Percentiles rank a stretch among this genome's conserved stretches.
These are phyloP conservation scores for Matsumurasca onukii DNA, from an alignment of 1,140 invertebrate genomes.

Conservation along the genomic window DNA sequence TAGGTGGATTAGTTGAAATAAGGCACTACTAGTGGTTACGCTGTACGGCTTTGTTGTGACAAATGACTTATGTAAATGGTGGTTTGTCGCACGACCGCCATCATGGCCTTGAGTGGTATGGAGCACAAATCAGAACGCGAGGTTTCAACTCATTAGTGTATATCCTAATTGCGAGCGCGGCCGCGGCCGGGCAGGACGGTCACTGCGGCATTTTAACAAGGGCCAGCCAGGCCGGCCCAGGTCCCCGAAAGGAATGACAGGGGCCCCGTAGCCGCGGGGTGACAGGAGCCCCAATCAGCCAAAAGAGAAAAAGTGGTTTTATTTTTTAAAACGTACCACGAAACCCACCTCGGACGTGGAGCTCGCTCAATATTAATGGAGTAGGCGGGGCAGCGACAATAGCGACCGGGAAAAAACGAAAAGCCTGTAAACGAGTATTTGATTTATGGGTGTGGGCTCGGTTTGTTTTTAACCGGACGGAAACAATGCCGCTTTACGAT, in stretches of 20 bases:
- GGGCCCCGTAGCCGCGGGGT: slow-evolving; percentile 6
- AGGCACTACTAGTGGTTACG: too few relatives aligned
- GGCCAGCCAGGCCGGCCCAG: neutral
- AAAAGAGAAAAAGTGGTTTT: slow-evolving; percentile 29
- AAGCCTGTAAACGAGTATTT: slow-evolving; percentile 25
- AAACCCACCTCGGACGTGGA: neutral
- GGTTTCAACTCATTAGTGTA: too few relatives aligned
- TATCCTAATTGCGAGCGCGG: too few relatives aligned
- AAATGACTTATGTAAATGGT: too few relatives aligned
- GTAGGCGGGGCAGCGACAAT: slow-evolving; percentile 9
- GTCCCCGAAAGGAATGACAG: slow-evolving; percentile 4
- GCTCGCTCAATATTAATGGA: slow-evolving; percentile 27
- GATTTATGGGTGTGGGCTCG: slow-evolving; percentile 17
- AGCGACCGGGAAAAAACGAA: slow-evolving; percentile 1
- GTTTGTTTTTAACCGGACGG: slow-evolving; percentile 15
- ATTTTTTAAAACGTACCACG: slow-evolving; percentile 26
- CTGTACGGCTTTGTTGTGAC: too few relatives aligned
- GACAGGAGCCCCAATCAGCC: slow-evolving; percentile 26
- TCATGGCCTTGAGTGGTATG: too few relatives aligned
- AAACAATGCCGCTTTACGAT: slow-evolving; percentile 18
- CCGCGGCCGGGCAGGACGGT: too few relatives aligned
- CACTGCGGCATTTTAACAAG: slow-evolving; percentile 27
- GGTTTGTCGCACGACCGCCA: too few relatives aligned
- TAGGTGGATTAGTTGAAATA: too few relatives aligned
- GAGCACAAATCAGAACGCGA: too few relatives aligned